Evolutionary conservation across 1,140 invertebrate species (phyloP).

Genomic region (Heliconius eleuchia): DNA sequence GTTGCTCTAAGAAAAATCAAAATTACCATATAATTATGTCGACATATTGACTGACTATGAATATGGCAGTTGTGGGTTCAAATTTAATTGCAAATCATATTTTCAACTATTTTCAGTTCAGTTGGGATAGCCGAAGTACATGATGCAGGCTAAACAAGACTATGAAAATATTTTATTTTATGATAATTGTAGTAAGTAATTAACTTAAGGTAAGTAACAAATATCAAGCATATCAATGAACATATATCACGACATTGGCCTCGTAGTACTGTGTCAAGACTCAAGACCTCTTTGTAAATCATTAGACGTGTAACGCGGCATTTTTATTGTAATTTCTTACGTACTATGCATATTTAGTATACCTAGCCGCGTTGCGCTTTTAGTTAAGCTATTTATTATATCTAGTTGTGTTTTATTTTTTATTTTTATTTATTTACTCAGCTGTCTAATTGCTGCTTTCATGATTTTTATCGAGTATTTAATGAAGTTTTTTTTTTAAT

Average conservation of each 20-base stretch:
- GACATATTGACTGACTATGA: too few relatives aligned
- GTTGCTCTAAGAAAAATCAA: too few relatives aligned
- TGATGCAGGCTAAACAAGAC: too few relatives aligned
- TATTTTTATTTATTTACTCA: neutral
- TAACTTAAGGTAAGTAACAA: neutral
- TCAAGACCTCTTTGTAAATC: slow-evolving; percentile 31
- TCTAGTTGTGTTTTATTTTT: too few relatives aligned
- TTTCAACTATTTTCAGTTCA: too few relatives aligned
- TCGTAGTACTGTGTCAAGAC: slow-evolving; percentile 35
- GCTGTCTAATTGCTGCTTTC: neutral
- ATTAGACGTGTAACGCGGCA: slow-evolving; percentile 24
- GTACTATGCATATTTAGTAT: slow-evolving; percentile 6
- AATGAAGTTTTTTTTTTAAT: too few relatives aligned
- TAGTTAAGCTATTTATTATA: neutral
- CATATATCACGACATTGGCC: slow-evolving; percentile 39
- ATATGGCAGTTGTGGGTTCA: too few relatives aligned
- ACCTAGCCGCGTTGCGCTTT: neutral
- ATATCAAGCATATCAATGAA: neutral
- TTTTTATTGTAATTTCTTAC: slow-evolving; percentile 32
- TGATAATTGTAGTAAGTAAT: too few relatives aligned
- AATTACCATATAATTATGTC: too few relatives aligned
- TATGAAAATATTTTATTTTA: too few relatives aligned
- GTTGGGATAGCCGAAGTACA: too few relatives aligned
- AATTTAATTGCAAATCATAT: too few relatives aligned
- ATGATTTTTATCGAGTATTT: neutral